Evolutionary conservation across 2,888 invertebrate species (phyloP).

Genomic region (Standfussiana lucernea): DNA sequence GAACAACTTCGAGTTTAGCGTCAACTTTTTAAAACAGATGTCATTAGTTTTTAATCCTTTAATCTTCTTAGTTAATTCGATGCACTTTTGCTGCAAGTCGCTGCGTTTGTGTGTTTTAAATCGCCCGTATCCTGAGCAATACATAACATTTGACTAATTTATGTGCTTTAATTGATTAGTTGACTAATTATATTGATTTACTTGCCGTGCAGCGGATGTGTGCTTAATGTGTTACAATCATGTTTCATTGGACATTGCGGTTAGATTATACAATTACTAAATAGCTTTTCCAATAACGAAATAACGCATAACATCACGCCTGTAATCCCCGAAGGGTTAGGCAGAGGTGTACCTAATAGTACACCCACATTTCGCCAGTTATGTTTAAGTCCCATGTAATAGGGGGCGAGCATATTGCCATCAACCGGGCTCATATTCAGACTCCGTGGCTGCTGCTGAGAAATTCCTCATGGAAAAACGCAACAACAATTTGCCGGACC

Average conservation of each 20-base stretch:
- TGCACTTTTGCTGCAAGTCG: background rate
- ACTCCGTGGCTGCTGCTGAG: too few species aligned
- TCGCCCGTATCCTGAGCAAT: constrained; percentile 40
- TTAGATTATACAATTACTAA: constrained; percentile 9
- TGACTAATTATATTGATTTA: constrained; percentile 38
- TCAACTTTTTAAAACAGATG: too few species aligned
- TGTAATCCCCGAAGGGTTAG: background rate
- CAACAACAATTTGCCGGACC: background rate
- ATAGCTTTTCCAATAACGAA: too few species aligned
- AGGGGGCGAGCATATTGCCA: background rate
- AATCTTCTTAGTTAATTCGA: background rate
- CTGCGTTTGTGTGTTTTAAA: constrained; percentile 24
- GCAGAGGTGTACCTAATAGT: background rate
- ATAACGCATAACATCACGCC: background rate
- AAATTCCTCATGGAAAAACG: background rate
- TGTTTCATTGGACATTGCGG: constrained; percentile 22
- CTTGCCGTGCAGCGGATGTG: constrained; percentile 32
- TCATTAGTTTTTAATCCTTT: background rate
- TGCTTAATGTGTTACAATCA: constrained; percentile 12
- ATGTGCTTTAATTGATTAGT: constrained; percentile 39
- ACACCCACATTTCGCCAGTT: too few species aligned
- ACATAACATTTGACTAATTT: constrained; percentile 45
- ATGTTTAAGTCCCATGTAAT: too few species aligned
- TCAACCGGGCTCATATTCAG: background rate
- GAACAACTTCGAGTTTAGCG: too few species aligned